Evolutionary conservation across 1,140 invertebrate species (phyloP).

Genomic region (Anoplolepis gracilipes): DNA sequence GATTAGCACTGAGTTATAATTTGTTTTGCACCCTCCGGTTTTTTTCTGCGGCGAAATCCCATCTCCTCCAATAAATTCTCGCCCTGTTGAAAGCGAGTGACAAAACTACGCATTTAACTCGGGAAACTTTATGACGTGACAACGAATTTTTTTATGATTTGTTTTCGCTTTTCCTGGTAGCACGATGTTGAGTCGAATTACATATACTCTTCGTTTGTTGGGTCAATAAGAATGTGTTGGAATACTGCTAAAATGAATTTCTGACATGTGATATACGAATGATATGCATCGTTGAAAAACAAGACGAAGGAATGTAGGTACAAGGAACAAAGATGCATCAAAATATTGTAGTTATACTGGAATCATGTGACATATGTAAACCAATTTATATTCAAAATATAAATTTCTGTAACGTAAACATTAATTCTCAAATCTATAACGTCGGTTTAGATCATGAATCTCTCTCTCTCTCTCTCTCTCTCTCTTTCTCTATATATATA

Average conservation of each 20-base stretch:
- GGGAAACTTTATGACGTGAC: constrained; percentile 63
- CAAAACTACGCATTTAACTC: constrained; percentile 16
- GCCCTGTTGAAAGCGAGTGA: constrained; percentile 42
- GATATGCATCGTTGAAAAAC: neutral
- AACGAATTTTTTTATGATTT: constrained; percentile 42
- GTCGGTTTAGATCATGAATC: too few species aligned
- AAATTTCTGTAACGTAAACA: too few species aligned
- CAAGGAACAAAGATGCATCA: neutral
- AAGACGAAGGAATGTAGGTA: neutral
- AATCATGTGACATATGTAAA: too few species aligned
- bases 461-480: too few species aligned
- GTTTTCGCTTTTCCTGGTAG: constrained; percentile 35
- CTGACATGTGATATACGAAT: neutral
- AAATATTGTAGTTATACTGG: too few species aligned
- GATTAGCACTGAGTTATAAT: constrained; percentile 37
- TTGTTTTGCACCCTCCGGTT: constrained; percentile 12
- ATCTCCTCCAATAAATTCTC: constrained; percentile 19
- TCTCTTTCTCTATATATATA: neutral
- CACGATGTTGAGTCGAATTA: neutral
- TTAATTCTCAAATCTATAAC: too few species aligned
- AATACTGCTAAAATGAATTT: neutral
- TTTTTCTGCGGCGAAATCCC: neutral
- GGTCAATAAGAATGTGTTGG: neutral
- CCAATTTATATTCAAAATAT: too few species aligned
- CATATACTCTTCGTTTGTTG: neutral